Conservation (phyloP, 2,113 vertebrate genomes). For the Pan troglodytes region NHGRI_mPanTro3-v2.1_pri NC_072408.2:125149001-125149500, state of each 20-base stretch:
- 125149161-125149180: background rate
- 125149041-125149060: background rate
- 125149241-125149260: background rate
- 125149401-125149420: background rate
- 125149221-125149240: constrained; percentile 4
- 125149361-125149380: background rate
- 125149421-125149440: background rate
- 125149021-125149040: background rate
- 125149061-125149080: background rate
- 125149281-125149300: background rate
- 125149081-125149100: background rate
- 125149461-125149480: background rate
- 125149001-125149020: background rate
- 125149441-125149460: background rate
- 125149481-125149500: background rate
- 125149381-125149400: background rate
- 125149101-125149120: constrained; percentile 3
- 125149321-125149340: background rate
- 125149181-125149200: constrained; percentile 15
- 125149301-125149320: background rate
- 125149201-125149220: background rate
- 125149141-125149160: background rate
- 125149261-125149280: background rate
- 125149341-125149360: background rate
- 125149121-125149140: background rate